Evolutionary conservation across 1,140 invertebrate species (phyloP), one percentile per base, ranked within the genome.

Genomic region (Lordiphosa clarofinis): DNA sequence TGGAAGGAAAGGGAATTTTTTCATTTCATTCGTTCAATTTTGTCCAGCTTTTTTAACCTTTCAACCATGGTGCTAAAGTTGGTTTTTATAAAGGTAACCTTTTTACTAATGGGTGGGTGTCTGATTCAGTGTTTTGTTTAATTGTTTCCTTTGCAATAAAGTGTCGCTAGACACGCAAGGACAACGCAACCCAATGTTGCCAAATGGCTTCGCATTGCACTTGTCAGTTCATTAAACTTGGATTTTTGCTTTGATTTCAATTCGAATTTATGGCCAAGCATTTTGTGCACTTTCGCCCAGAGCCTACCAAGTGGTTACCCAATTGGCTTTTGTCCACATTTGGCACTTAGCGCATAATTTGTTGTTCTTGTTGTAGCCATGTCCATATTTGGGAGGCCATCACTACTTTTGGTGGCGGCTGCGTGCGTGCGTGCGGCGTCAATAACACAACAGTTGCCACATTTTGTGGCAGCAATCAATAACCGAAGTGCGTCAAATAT

Each of bases 401-500:
- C 35, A 60, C 74, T 54, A 15, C 48, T 44, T 81, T 75, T 76
- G 54, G 68, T n/a, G 47, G 40, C 31, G 59, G 55, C 19, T 19
- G 12, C 19, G 21, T n/a, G 49, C 53, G 75, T 81, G 75, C 75
- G 76, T 79, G 71, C 61, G 19, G 38, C 73, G 36, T 4, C 47
- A 54, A 36, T 54, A 31, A 31, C 28, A 47, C 54, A 67, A 67
- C 64, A 84, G 66, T 84, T 82, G 73, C 73, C 79, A 84, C 78
- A 86, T 84, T 86, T 86, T 73, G 73, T 86, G 79, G 64, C 47
- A 68, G 69, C 79, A 84, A 84, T 84, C 78, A 86, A 84, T 84
- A 84, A 78, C 33, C 73, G 61, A 86, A 78, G 79, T 84, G 64
- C 79, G 78, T 82, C 79, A 86, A 86, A 49, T 55, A 56, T 31